Evolutionary conservation across 2,113 vertebrate genomes (phyloP).

Genomic region (Menura novaehollandiae): DNA sequence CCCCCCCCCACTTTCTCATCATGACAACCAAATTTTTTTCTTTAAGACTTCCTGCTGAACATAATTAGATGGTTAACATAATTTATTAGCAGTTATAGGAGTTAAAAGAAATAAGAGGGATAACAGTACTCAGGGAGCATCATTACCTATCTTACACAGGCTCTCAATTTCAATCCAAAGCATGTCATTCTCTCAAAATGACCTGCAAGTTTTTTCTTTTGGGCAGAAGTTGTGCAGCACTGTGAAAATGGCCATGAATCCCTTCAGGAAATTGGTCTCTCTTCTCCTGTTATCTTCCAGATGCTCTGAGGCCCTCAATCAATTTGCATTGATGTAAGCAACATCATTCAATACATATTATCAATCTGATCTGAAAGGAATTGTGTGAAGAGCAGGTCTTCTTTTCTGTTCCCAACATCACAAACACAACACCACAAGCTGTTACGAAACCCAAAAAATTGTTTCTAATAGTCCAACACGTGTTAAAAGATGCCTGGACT

Average conservation of each 20-base stretch:
- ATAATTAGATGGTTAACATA: background rate
- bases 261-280: conserved; percentile 29
- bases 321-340: conserved; percentile 52
- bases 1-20: background rate
- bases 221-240: background rate
- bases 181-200: background rate
- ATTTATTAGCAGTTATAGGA: background rate
- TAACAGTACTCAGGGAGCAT: background rate
- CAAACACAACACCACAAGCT: background rate
- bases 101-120: background rate
- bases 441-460: background rate
- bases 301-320: conserved; percentile 33
- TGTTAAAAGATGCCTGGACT: background rate
- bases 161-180: background rate
- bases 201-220: background rate
- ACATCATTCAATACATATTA: conserved; percentile 52
- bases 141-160: background rate
- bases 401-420: background rate
- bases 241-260: background rate
- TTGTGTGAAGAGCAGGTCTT: background rate
- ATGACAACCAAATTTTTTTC: conserved; percentile 1
- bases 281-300: conserved; percentile 37
- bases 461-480: background rate
- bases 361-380: conserved; percentile 35
- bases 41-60: background rate